Evolutionary conservation across 1,140 invertebrate species (phyloP), one percentile per base, ranked within the genome.

Genomic region (Chrysopa pallens): DNA sequence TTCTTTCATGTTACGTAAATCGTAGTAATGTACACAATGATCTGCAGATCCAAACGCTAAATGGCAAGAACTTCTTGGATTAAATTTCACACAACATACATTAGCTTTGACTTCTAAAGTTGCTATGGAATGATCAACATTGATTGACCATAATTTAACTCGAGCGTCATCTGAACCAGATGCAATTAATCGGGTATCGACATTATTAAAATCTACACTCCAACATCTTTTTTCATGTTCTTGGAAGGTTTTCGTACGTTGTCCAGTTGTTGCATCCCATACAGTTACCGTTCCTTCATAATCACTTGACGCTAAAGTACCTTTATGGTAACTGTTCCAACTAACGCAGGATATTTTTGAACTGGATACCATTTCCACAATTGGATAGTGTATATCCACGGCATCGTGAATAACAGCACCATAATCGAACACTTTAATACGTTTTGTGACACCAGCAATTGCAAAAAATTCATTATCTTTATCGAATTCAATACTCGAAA

Each of bases 71-170:
- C 80, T 89, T 38, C 76, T 68, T 6, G 92, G 92, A 65, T 91
- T 94, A 64, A 97, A 97, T 58, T 93, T 86, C 2, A 97, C 92
- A 66, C 90, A 95, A 62, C 92, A 96, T 23, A 96, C 89, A 66
- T 96, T 93, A 1, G 87, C 88, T 63, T 89, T 88, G 1, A 86
- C 85, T 60, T 92, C 86, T 6, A 94, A 60, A 12, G 79, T 84
- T 3, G 84, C 80, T 7, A 94, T 75, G 1, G 89, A 94, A 53
- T 88, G 78, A 44, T 92, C 86, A 9, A 73, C 72, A 58, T 88
- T 88, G 1, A 90, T 68, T 8, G 87, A 83, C 87, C 92, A 97
- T 4, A 97, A 66, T 64, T 95, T 95, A 2, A 97, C 90, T 58
- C 85, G 76, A 8, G 87, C 81, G 66, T 97, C 92, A 67, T 97